A percentile compares a stretch with the other conserved stretches of the same genome.
These are phyloP conservation scores for Aegithalos caudatus DNA, from an alignment of 2,113 vertebrate genomes.

Conservation along the genomic window DNA sequence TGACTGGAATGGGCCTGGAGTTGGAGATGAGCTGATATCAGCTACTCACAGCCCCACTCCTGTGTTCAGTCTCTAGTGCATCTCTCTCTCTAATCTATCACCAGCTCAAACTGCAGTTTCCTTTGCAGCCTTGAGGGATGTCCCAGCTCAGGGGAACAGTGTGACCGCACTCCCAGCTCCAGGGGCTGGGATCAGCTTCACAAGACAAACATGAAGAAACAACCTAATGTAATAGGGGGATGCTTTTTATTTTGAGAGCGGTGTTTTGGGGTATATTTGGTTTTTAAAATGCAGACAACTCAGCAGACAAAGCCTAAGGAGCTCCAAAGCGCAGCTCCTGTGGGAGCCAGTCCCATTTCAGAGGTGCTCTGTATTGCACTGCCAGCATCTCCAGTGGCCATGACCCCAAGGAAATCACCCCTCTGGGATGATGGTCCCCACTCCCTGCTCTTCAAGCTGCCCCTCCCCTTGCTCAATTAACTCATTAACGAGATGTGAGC, in stretches of 20 bases:
- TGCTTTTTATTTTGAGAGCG: rapidly evolving
- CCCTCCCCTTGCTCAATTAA: background rate
- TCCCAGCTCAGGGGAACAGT: background rate
- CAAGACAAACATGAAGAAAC: background rate
- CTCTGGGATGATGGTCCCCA: background rate
- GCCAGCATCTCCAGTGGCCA: background rate
- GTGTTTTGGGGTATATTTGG: background rate
- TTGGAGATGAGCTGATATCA: background rate
- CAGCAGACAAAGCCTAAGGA: background rate
- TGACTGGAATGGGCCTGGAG: rapidly evolving
- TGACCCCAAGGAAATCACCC: background rate
- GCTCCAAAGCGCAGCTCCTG: background rate
- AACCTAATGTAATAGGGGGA: background rate
- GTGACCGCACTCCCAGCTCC: background rate
- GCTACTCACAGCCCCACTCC: background rate
- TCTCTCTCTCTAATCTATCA: rapidly evolving
- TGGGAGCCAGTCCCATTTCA: background rate
- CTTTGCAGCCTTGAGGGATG: background rate
- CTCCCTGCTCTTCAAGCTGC: background rate
- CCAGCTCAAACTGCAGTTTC: background rate
- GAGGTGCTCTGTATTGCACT: background rate
- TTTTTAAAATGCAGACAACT: background rate
- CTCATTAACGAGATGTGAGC: constrained; percentile 34
- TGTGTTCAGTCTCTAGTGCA: background rate
- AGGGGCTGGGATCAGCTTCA: background rate